Percentiles rank a stretch among this genome's conserved stretches.
phyloP scores from a whole-genome alignment of 2,888 invertebrate species.

The Horisme vitalbata region DNA sequence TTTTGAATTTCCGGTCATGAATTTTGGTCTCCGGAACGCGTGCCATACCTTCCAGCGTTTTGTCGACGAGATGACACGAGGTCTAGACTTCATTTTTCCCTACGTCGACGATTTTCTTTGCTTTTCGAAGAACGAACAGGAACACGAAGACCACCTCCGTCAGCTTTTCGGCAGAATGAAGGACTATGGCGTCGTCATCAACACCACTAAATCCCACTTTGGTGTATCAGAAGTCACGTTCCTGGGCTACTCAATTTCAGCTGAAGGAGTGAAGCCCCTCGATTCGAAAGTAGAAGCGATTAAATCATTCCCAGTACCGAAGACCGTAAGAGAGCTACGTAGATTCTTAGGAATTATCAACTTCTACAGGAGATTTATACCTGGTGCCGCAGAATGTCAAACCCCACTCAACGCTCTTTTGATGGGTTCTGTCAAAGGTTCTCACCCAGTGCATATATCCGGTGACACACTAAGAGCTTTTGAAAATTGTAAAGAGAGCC shows the following conservation, averaged over 20 bases:
- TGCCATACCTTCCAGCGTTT: constrained; percentile 54
- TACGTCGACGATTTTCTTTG: constrained; percentile 47
- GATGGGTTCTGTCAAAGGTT: no score
- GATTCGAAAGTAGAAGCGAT: constrained; percentile 14
- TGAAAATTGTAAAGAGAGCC: no score
- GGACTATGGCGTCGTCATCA: constrained; percentile 13
- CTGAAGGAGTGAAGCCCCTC: constrained; percentile 6
- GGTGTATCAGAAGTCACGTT: constrained; percentile 13
- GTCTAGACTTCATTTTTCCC: constrained; percentile 24
- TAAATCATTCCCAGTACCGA: constrained; percentile 6
- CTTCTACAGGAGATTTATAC: no score
- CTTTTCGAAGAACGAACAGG: constrained; percentile 22
- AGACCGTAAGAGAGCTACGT: constrained; percentile 13
- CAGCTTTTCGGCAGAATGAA: neutral
- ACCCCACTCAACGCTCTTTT: neutral
- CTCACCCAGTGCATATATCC: no score
- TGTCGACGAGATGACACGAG: constrained; percentile 36
- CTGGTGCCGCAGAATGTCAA: neutral
- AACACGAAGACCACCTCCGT: constrained; percentile 1
- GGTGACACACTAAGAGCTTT: no score
- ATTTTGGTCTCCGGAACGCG: constrained; percentile 53
- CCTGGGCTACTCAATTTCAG: no score
- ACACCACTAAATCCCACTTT: constrained; percentile 8
- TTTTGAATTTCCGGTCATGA: constrained; percentile 48
- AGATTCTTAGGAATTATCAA: constrained; percentile 31